Evolutionary conservation across 2,888 invertebrate genomes (phyloP), one percentile per base, ranked within the genome.

Genomic region (Toxonevra muliebris): DNA sequence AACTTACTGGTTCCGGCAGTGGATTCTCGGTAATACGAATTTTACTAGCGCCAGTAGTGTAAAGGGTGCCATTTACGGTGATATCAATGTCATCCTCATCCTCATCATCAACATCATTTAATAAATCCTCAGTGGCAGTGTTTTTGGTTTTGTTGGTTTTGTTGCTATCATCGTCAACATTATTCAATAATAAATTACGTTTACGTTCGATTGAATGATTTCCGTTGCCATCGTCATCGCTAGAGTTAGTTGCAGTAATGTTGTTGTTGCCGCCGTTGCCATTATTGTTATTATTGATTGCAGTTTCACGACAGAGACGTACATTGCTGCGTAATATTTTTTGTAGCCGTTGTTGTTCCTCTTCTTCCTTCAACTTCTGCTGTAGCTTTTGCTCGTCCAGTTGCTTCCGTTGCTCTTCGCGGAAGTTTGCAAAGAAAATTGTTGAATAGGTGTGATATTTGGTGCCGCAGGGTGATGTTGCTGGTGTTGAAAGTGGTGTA

Each of bases 11-110:
- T 75, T 85, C 85, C 69, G 85, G 85, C 79, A 85, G 77, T 75
- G 85, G 85, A 78, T 85, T 85, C 76, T 85, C 85, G 62, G 85
- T 85, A 72, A 85, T 85, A 73, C 85, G 85, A 76, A 85, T 85
- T 74, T 84, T 84, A 66, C 82, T 82, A 71, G 77, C 76, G 72
- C 77, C 75, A 54, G 70, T 69, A 68, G 78, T 79, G 70, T 83
- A 83, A 42, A 82, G 74, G 43, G 82, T 82, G 15, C 80, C 81
- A 69, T 77, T 55, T 41, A 54, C 52, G 55, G 50, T 66, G 54
- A 65, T 58, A 17, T 65, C 65, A 30, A 52, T 58, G 19, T 65
- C 65, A 9, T 65, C 72, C 45, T 66, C 72, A 10, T 71, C 71
- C 3, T 63, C 69, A 10, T 48, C 62, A 53, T 75, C 79, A 17